phyloP scores from a whole-genome alignment of 1,140 invertebrate genomes.

The Eubasilissa regina region DNA sequence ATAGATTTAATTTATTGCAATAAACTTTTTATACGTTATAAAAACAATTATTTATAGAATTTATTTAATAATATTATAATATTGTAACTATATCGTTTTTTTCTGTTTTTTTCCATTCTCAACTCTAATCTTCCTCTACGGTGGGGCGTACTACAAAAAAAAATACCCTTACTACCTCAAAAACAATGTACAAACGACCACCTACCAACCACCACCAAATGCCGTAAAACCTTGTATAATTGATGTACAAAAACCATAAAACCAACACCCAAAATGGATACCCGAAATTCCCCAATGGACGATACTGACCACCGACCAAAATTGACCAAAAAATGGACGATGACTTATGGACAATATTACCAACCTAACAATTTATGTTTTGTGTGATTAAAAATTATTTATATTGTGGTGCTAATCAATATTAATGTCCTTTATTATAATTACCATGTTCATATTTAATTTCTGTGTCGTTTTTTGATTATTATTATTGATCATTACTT shows the following conservation, averaged over 20 bases:
- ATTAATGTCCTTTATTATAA: slow-evolving; percentile 13
- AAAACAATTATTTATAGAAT: not conserved
- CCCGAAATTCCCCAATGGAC: slow-evolving; percentile 24
- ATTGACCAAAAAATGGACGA: slow-evolving; percentile 31
- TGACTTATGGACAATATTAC: slow-evolving; percentile 24
- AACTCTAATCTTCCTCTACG: slow-evolving; percentile 59
- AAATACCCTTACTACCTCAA: slow-evolving; percentile 48
- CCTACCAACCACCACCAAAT: slow-evolving; percentile 50
- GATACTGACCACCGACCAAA: slow-evolving; percentile 36
- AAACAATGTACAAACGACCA: slow-evolving; percentile 54
- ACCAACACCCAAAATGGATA: slow-evolving; percentile 44
- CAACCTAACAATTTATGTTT: slow-evolving; percentile 10
- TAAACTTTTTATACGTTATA: not conserved
- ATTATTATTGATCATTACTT: no score
- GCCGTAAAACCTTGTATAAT: slow-evolving; percentile 47
- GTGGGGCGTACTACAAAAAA: slow-evolving; percentile 58
- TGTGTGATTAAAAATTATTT: not conserved
- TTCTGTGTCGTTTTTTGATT: no score
- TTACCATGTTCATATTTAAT: not conserved
- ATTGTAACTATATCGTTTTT: slow-evolving; percentile 57
- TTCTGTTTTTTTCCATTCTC: slow-evolving; percentile 60
- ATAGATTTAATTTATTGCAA: not conserved
- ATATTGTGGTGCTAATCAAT: not conserved
- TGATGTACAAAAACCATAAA: slow-evolving; percentile 42
- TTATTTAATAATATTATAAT: slow-evolving; percentile 32